Base-by-base conservation (phyloP, 2,797 vertebrate species). In the Pelochelys cantorii region DNA sequence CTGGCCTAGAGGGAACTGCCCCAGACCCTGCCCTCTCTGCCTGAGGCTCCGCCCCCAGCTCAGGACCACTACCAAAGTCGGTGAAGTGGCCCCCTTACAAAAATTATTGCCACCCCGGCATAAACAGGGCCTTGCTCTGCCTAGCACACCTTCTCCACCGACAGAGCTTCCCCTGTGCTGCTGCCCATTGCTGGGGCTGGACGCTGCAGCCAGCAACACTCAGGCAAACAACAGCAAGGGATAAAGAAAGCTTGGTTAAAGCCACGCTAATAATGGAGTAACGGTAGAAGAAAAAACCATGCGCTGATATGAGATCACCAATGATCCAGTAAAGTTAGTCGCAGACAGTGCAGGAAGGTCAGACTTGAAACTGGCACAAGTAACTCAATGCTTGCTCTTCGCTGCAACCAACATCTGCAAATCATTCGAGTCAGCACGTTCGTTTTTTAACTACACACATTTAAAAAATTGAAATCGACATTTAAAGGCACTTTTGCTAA, bases 401-500 rank as follows among this genome's bases (percentile, higher is more conserved):
- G 82, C 77, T 56, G 81, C 56, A 83, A 88, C 83, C 34, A 87
- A 83, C 31, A 34, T 10, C 22, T 27, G 85, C 81, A 68, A 55
- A 92, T 89, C 79, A 79, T 37, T 88, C 90, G 37, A 59, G 4
- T 57, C 80, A 55, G 25, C 57, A 48, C 68, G 83, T 89, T 89
- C 60, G 56, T 81, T 89, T 83, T 83, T 79, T 55, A 84, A 95
- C 27, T 79, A 86, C 87, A 81, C 79, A 56, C 60, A 71, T 57
- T 82, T 60, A 79, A 90, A 68, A 60, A 29, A 65, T 60, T 7
- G 60, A 81, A 62, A 87, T 84, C 91, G 93, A 82, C 56, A 80
- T 90, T 93, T 87, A 89, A 93, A 93, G 84, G 86, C 68, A 92
- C 88, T 84, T 94, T 13, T 74, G 31, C 82, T 94, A 89, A 96